phyloP scores from a whole-genome alignment of 2,797 vertebrate species.

The Xenentodon cancila region DNA sequence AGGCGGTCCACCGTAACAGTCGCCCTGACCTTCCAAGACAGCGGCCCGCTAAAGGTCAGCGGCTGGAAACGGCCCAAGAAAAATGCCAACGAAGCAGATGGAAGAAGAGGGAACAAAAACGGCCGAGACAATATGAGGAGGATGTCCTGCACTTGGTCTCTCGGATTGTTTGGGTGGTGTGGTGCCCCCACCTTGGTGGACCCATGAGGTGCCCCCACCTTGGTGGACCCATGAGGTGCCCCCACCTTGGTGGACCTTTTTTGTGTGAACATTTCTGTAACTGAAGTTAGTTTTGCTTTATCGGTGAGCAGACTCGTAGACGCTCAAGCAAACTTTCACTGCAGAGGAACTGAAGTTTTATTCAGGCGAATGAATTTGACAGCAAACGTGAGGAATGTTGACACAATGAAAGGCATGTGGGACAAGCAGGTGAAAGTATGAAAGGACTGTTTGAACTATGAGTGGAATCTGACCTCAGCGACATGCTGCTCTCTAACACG shows the following conservation, averaged over 20 bases:
- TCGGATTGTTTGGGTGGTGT: background rate
- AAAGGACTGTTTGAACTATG: constrained; percentile 32
- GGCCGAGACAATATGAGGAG: background rate
- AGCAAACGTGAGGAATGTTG: background rate
- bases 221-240: background rate
- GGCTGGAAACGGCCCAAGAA: constrained; percentile 32
- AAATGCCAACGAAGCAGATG: constrained; percentile 7
- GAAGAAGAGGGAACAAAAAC: background rate
- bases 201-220: background rate
- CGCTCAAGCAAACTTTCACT: no score
- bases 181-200: background rate
- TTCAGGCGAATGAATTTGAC: background rate
- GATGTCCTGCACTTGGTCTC: background rate
- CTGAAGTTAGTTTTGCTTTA: no score
- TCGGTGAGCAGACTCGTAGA: no score
- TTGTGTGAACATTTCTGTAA: no score
- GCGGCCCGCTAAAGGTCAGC: constrained; percentile 43
- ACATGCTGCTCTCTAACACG: constrained; percentile 3
- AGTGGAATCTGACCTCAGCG: constrained; percentile 35
- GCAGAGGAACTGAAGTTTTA: background rate
- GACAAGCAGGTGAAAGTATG: constrained; percentile 14
- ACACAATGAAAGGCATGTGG: background rate
- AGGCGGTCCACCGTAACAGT: background rate
- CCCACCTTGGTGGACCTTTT: background rate
- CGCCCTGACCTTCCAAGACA: constrained; percentile 15